These are phyloP conservation scores for Poeciliopsis prolifica DNA, from an alignment of 2,113 vertebrate species.

Conservation along the genomic window DNA sequence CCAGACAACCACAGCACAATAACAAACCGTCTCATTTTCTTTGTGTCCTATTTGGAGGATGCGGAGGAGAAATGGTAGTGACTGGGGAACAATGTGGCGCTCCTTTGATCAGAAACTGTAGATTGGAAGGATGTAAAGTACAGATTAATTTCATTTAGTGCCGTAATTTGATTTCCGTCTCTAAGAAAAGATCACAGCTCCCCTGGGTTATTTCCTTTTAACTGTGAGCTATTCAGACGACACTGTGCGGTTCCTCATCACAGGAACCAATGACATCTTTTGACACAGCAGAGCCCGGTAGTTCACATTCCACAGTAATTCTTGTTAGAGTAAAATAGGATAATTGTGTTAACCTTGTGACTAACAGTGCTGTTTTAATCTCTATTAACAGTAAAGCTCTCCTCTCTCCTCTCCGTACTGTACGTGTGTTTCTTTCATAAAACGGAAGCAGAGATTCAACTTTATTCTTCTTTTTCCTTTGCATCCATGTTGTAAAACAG, in stretches of 20 bases:
- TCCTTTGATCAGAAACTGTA: slow-evolving; percentile 15
- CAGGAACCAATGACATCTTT: not conserved
- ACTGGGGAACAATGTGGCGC: slow-evolving; percentile 27
- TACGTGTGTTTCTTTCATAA: not conserved
- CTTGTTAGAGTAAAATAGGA: slow-evolving; percentile 4
- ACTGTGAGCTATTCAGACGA: not conserved
- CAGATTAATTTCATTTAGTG: slow-evolving; percentile 32
- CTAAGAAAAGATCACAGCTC: not conserved
- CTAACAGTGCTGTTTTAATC: slow-evolving; percentile 14
- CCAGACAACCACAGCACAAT: slow-evolving; percentile 58
- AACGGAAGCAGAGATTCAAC: not conserved
- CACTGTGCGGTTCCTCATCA: not conserved
- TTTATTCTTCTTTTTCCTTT: not conserved
- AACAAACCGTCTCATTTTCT: slow-evolving; percentile 41
- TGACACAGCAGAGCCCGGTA: not conserved
- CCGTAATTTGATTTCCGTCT: slow-evolving; percentile 19
- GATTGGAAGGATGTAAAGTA: slow-evolving; percentile 21
- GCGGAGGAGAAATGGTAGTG: slow-evolving; percentile 22
- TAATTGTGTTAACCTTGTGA: slow-evolving; percentile 19
- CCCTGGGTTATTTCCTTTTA: not conserved
- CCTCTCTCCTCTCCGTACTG: not conserved
- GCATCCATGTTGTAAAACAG: not conserved
- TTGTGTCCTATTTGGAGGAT: slow-evolving; percentile 43
- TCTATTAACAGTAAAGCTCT: not conserved
- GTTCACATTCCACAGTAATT: slow-evolving; percentile 3